Conservation (phyloP, 2,113 vertebrate species). For the Apteryx owenii region DNA sequence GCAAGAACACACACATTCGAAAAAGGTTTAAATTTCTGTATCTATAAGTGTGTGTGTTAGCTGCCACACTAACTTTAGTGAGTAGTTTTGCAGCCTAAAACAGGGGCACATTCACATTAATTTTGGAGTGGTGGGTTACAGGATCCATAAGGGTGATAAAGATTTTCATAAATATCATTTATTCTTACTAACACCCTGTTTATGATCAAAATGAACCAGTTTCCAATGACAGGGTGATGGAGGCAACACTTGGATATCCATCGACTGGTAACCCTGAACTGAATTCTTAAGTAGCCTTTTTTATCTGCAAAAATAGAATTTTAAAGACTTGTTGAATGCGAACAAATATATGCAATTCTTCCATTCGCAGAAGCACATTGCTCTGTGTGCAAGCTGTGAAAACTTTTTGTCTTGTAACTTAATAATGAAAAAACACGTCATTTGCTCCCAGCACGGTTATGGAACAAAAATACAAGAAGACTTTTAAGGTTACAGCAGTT, state of each 20-base stretch:
- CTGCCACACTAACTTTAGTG: conserved; percentile 60
- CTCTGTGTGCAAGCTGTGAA: conserved; percentile 65
- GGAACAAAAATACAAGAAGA: conserved; percentile 40
- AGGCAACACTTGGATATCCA: conserved; percentile 19
- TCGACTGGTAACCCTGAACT: conserved; percentile 29
- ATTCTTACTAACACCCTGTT: conserved; percentile 23
- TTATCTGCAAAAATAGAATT: conserved; percentile 61
- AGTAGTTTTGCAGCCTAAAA: conserved; percentile 58
- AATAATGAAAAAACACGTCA: conserved; percentile 33
- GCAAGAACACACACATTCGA: conserved; percentile 21
- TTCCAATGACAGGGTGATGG: conserved; percentile 45
- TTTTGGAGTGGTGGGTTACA: conserved; percentile 28
- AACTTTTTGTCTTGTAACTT: conserved; percentile 42
- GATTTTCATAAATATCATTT: not conserved
- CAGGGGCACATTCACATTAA: conserved; percentile 23
- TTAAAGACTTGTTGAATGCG: conserved; percentile 70
- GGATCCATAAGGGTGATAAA: conserved; percentile 60
- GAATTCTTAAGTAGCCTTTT: conserved; percentile 69
- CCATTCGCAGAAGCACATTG: conserved; percentile 64
- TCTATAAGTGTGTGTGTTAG: conserved; percentile 57
- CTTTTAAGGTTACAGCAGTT: conserved; percentile 1
- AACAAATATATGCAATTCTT: conserved; percentile 80
- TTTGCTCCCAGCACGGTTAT: conserved; percentile 56
- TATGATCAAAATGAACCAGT: not conserved
- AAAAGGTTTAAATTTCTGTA: conserved; percentile 42